Base-by-base conservation (phyloP, 2,888 invertebrate species). In the Andrena trimmerana region DNA sequence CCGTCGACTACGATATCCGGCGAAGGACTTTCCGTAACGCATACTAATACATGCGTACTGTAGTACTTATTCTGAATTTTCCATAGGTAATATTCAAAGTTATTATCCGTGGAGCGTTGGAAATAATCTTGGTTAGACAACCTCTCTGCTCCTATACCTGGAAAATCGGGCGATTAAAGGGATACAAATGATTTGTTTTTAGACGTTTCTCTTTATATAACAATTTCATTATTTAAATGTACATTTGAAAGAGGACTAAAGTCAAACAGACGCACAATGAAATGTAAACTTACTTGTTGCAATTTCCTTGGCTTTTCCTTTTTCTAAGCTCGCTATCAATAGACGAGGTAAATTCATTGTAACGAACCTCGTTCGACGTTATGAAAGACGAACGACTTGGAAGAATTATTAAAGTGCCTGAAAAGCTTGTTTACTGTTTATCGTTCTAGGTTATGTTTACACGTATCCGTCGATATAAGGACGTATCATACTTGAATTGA, bases 31-130 rank as follows among this genome's bases (percentile, higher is more conserved):
- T 94, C 92, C 68, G 96, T 93, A 0, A 95, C 94, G 88, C 96
- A 95, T 27, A 97, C 89, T 84, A 95, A 93, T 48, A 97, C 95
- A 90, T 96, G 95, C 13, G 96, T 95, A 62, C 95, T 95, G 90
- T 97, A 97, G 94, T 97, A 97, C 93, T 97, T 97, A 54, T 96
- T 97, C 85, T 96, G 95, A 80, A 97, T 95, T 81, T 95, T 94
- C 96, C 96, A 96, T 1, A 94, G 91, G 89, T 95, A 94, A 78
- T 93, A 92, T 66, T 91, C 88, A 8, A 93, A 42, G 4, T 42
- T 42, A 42, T 42, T 42, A 42, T 42, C 42, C 42, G 42, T 42
- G 42, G 42, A 42, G 42, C 42, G 42, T 42, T 42, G 42, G 1
- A 42, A 85, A 66, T 93, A 90, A 20, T 92, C 91, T 70, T 92